Evolutionary conservation across 1,140 invertebrate genomes (phyloP).

Genomic region (Drosophila mauritiana): DNA sequence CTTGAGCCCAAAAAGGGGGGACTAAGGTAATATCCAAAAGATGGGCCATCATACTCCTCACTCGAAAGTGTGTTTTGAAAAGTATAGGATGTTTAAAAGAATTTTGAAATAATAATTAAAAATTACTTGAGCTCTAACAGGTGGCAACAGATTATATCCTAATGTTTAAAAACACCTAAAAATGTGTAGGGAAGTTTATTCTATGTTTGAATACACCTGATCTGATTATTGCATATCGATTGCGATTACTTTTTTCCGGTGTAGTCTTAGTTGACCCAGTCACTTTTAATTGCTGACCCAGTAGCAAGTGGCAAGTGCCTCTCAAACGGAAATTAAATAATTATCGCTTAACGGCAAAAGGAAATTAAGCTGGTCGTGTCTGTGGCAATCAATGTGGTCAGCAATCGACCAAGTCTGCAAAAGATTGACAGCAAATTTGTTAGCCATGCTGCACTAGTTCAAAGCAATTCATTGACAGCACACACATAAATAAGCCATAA

Average conservation of each 20-base stretch:
- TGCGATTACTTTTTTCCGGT: not conserved
- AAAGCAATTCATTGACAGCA: not conserved
- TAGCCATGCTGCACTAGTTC: not conserved
- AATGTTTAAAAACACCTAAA: not conserved
- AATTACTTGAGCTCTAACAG: not conserved
- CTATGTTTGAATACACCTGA: not conserved
- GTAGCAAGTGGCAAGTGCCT: slow-evolving; percentile 36
- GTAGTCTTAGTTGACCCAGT: slow-evolving; percentile 1
- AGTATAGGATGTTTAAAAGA: not conserved
- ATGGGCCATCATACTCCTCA: not conserved
- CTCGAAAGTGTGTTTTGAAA: not conserved
- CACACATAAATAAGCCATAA: not conserved
- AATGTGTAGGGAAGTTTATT: not conserved
- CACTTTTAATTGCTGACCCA: slow-evolving; percentile 27
- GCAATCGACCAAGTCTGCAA: not conserved
- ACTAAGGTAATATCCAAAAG: not conserved
- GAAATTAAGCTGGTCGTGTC: slow-evolving; percentile 25
- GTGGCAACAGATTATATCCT: not conserved
- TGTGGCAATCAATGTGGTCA: slow-evolving; percentile 19
- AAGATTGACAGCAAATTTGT: not conserved
- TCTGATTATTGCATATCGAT: not conserved
- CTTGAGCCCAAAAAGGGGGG: slow-evolving; percentile 1
- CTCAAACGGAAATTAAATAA: slow-evolving; percentile 32
- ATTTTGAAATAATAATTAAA: not conserved
- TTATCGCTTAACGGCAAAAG: slow-evolving; percentile 23